These are phyloP conservation scores for Smutsia temminckii DNA, from an alignment of 2,797 vertebrate genomes.

Conservation along the genomic window DNA sequence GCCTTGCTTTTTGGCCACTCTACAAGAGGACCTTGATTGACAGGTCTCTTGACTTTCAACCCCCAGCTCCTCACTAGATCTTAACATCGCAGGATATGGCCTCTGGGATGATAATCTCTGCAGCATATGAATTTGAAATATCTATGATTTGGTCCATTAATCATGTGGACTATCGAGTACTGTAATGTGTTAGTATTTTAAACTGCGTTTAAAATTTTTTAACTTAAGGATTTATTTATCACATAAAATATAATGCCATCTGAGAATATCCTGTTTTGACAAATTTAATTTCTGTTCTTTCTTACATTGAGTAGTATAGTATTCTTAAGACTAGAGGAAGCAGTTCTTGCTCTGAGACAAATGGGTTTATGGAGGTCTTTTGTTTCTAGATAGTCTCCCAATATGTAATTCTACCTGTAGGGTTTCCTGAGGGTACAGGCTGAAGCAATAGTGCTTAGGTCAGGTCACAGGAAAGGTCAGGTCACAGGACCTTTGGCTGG, in stretches of 20 bases:
- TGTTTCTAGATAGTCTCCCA: neutral
- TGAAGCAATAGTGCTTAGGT: neutral
- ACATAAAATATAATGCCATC: neutral
- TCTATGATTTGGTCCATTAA: neutral
- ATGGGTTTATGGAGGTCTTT: neutral
- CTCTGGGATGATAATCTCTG: neutral
- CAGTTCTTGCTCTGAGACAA: neutral
- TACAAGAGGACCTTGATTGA: neutral
- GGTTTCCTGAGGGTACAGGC: neutral
- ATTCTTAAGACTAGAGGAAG: neutral
- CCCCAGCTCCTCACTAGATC: neutral
- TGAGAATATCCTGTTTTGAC: neutral
- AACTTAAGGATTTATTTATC: neutral
- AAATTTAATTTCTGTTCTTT: neutral
- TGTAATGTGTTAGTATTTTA: neutral
- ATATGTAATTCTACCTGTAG: neutral
- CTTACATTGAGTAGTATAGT: neutral
- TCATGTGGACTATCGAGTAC: neutral
- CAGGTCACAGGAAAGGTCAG: neutral
- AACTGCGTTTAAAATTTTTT: neutral
- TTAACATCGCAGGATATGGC: neutral
- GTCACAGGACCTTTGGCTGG: neutral
- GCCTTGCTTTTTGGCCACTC: neutral
- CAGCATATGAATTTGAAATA: neutral
- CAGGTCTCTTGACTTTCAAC: neutral